A percentile compares a stretch with the other conserved stretches of the same genome.
Conservation (phyloP, 2,888 invertebrate species). For the Aporophyla nigra region DNA sequence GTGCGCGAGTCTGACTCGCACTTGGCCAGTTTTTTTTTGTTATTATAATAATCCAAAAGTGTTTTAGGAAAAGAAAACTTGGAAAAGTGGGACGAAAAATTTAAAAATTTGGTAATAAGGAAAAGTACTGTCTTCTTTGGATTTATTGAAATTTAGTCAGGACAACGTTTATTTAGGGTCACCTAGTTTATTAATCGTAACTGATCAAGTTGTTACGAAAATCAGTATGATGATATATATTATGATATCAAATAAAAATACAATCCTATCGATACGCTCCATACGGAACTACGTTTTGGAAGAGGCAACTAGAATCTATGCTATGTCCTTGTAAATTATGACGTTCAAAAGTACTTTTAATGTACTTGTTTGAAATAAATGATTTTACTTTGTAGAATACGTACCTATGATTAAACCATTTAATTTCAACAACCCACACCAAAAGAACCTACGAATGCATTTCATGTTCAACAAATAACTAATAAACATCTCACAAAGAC, state of each 20-base stretch:
- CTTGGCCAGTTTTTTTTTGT: neutral
- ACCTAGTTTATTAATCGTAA: neutral
- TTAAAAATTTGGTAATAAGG: neutral
- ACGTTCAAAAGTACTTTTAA: too few species aligned
- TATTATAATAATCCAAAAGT: neutral
- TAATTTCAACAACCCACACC: neutral
- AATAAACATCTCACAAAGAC: constrained; percentile 46
- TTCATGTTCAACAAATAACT: constrained; percentile 24
- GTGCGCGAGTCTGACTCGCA: too few species aligned
- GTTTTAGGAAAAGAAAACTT: neutral
- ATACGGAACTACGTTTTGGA: too few species aligned
- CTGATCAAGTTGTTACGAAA: neutral
- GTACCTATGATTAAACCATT: neutral
- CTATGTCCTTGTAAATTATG: too few species aligned
- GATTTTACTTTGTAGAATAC: neutral
- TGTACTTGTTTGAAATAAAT: too few species aligned
- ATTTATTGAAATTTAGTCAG: neutral
- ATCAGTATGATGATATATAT: too few species aligned
- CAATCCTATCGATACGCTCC: too few species aligned
- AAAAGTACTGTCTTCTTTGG: neutral
- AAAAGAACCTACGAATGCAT: constrained; percentile 7
- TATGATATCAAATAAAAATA: too few species aligned
- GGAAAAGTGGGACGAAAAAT: neutral
- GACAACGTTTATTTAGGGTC: neutral
- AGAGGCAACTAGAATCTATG: too few species aligned